These are phyloP conservation scores for Atethmia centrago DNA, from an alignment of 2,888 invertebrate genomes.

Conservation along the genomic window DNA sequence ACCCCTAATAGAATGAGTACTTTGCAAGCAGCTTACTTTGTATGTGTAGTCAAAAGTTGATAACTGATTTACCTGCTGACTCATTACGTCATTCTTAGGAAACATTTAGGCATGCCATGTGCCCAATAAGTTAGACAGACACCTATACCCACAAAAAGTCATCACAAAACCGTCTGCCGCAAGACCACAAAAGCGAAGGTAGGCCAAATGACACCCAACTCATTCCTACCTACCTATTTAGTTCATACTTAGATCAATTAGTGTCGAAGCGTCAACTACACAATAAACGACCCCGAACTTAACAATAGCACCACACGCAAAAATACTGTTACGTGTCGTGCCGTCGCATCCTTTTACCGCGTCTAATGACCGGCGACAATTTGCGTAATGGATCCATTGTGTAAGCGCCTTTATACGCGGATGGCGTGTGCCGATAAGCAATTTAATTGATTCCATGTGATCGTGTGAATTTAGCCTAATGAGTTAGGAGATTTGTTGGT, in stretches of 20 bases:
- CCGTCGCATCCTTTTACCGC: slow-evolving; percentile 63
- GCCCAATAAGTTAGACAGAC: neutral
- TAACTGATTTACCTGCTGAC: slow-evolving; percentile 2
- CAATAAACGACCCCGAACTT: slow-evolving; percentile 69
- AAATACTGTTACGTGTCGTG: slow-evolving; percentile 80
- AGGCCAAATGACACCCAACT: slow-evolving; percentile 5
- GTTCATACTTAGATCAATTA: slow-evolving; percentile 66
- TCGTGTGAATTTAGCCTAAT: slow-evolving; percentile 79
- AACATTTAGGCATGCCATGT: neutral
- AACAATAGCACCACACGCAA: slow-evolving; percentile 83
- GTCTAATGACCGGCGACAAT: slow-evolving; percentile 84
- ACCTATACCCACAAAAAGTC: neutral
- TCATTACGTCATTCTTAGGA: neutral
- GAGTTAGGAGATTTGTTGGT: slow-evolving; percentile 67
- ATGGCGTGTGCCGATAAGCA: slow-evolving; percentile 83
- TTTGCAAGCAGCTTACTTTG: neutral
- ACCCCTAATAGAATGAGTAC: neutral
- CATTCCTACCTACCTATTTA: slow-evolving; percentile 47
- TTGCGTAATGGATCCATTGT: slow-evolving; percentile 89
- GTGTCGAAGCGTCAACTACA: slow-evolving; percentile 51
- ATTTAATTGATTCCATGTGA: slow-evolving; percentile 79
- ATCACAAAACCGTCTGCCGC: neutral
- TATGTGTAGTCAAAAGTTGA: neutral
- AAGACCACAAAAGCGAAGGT: slow-evolving; percentile 4
- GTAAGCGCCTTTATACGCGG: slow-evolving; percentile 81